Base-by-base conservation (phyloP, 2,113 vertebrate genomes). In the Mirounga angustirostris region DNA sequence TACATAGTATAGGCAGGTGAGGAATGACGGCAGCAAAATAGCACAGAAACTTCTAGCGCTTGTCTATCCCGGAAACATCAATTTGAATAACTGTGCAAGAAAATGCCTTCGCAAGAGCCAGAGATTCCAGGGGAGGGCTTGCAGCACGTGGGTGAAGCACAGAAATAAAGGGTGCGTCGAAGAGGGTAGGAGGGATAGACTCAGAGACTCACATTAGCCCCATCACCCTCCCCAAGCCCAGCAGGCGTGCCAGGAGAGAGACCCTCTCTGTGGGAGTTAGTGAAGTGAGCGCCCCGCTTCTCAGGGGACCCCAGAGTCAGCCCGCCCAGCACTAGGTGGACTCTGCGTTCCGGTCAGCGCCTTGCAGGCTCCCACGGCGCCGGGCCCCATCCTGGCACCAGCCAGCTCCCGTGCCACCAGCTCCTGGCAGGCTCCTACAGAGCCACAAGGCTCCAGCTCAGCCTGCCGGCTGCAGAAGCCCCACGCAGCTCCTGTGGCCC, bases 351-450 rank as follows among this genome's bases (percentile, higher is more conserved):
- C 9, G 8, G 18, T 12, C 22, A 16, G 21, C 46, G 30, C 8
- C n/a, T 46, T 26, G 59, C 0, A 3, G 28, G 28, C 52, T 46
- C 21, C 54, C 30, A 3, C 0, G 21, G 21, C 9, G 6, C 54
- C 28, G 3, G 36, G 26, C 2, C 24, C 7, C 7, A 6, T 3
- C 56, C 36, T 22, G 61, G 5, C 65, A 22, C 40, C 7, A 13
- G 22, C 12, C 46, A 30, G 63, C 12, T 69, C 3, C 0, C 0
- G 0, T 0, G 11, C 9, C 30, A 22, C 8, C 24, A 0, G 18
- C 2, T 24, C 58, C 58, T 2, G 33, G 18, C 3, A 40, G 56
- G 5, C 7, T 30, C 19, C 46, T 18, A 4, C 59, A 79, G 26
- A 73, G 13, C 28, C 13, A 78, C 46, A 7, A 46, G 71, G 56